Evolutionary conservation across 2,113 vertebrate genomes (phyloP), one percentile per base, ranked within the genome.

Genomic region (Microcebus murinus): DNA sequence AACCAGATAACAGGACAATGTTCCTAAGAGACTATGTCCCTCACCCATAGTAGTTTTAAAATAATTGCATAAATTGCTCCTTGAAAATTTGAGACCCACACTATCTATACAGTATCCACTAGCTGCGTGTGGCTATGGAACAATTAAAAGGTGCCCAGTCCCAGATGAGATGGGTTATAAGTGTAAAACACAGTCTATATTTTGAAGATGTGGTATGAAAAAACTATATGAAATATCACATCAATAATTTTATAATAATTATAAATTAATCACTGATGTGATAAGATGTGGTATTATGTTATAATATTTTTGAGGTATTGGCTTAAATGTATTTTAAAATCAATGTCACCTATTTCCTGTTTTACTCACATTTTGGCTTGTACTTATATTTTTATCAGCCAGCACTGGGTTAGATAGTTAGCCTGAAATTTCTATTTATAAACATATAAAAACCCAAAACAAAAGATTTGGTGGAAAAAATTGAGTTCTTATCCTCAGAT

Each of bases 341-440:
- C 8, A 84, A n/a, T 20, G 9, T 48, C 13, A 36, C 14, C 34
- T 74, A 11, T 59, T 68, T 80, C 11, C 11, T 61, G 94, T 89
- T 39, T 25, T 65, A 36, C 57, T 84, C 34, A 34, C 42, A 20
- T 45, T 39, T 61, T 76, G 67, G 12, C 25, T 55, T 50, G 1
- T 27, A 59, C 77, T 31, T n/a, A 39, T 17, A 34, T 6, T n/a
- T 95, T 65, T 76, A 12, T 8, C 23, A 23, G 71, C 70, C 6
- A 87, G 31, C 45, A 81, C 21, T 17, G 55, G 20, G 34, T 76
- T 76, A 61, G 42, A 87, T 59, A 90, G 17, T 61, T 57, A 63
- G 55, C 57, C 57, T 67, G 39, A 84, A 95, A 84, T 96, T 95
- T 85, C 93, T 50, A 87, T 96, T 96, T 55, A 74, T n/a, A 90